A percentile compares a stretch with the other conserved stretches of the same genome.
Evolutionary conservation across 2,797 vertebrate species (phyloP).

Genomic region (Psittacula derbiana): DNA sequence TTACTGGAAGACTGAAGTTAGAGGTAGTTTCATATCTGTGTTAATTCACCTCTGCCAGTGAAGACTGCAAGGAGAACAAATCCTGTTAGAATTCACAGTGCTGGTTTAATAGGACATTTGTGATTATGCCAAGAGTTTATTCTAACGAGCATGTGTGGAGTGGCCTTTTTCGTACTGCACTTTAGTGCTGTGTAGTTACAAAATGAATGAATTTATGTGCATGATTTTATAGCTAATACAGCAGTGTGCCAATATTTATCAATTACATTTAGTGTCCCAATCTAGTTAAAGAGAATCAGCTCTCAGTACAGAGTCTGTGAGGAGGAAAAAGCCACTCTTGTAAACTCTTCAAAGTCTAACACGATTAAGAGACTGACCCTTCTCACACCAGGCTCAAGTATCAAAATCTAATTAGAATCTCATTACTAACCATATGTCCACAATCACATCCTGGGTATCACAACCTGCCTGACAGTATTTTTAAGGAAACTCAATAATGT

Average conservation of each 20-base stretch:
- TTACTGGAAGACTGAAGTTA: neutral
- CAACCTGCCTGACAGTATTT: neutral
- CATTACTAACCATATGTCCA: neutral
- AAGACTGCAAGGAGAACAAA: neutral
- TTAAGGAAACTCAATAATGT: slow-evolving; percentile 14
- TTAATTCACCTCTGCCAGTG: neutral
- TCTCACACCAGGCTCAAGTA: slow-evolving; percentile 29
- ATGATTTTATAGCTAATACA: neutral
- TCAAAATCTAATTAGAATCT: slow-evolving; percentile 46
- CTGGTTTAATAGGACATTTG: neutral
- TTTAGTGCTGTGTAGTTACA: neutral
- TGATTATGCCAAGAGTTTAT: neutral
- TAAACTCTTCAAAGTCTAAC: slow-evolving; percentile 52
- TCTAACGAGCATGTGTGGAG: neutral
- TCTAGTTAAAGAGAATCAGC: neutral
- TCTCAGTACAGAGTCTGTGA: neutral
- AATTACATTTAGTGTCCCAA: neutral
- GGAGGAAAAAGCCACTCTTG: slow-evolving; percentile 2
- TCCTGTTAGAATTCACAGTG: neutral
- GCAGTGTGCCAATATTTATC: neutral
- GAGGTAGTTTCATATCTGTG: neutral
- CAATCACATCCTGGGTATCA: neutral
- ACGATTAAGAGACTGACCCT: slow-evolving; percentile 37
- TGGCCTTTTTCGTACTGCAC: neutral
- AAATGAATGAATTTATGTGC: neutral